phyloP scores from a whole-genome alignment of 2,113 vertebrate species.

The Brevimyrus niger region DNA sequence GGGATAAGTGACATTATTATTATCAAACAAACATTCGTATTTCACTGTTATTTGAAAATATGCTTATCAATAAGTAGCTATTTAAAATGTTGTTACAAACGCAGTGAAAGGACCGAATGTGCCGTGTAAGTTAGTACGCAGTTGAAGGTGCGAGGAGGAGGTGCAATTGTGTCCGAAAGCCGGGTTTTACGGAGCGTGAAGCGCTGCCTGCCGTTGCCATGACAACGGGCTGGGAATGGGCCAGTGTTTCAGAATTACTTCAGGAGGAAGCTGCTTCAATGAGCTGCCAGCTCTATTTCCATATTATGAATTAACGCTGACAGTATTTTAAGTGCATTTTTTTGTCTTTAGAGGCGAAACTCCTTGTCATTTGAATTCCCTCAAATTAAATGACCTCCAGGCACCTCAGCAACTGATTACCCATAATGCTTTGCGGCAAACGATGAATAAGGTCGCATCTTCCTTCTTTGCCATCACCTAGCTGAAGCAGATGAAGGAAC shows the following conservation, averaged over 20 bases:
- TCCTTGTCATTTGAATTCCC: background rate
- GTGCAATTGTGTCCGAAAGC: background rate
- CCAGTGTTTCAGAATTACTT: background rate
- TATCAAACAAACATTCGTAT: background rate
- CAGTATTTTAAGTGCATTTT: background rate
- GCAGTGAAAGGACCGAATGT: background rate
- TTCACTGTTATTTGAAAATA: background rate
- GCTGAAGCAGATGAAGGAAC: constrained; percentile 87
- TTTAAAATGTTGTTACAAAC: background rate
- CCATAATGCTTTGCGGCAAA: background rate
- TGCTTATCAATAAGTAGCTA: background rate
- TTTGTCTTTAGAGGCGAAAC: background rate
- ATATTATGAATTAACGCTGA: background rate
- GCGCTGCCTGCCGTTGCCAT: background rate
- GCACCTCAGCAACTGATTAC: background rate
- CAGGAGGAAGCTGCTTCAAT: background rate
- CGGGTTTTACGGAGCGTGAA: background rate
- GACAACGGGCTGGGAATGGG: background rate
- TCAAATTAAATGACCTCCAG: background rate
- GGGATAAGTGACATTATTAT: background rate
- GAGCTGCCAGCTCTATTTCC: background rate
- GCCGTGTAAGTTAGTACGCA: background rate
- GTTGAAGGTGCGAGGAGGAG: background rate
- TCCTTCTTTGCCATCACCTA: constrained; percentile 35
- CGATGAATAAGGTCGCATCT: background rate